Percentiles rank a stretch among this genome's conserved stretches.
Evolutionary conservation across 2,888 invertebrate species (phyloP).

Genomic region (Lamproptera curius): DNA sequence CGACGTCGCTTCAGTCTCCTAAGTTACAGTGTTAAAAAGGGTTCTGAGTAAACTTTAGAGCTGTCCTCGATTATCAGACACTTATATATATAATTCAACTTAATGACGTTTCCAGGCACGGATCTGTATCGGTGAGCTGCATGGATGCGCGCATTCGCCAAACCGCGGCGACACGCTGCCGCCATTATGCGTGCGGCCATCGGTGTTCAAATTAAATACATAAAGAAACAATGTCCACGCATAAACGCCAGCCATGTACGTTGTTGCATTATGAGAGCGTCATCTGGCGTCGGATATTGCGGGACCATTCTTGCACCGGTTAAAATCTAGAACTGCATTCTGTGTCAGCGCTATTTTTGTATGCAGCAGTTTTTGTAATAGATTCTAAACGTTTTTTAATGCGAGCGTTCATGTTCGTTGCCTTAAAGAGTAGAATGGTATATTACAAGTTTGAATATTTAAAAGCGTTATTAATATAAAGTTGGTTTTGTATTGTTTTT

Average conservation of each 20-base stretch:
- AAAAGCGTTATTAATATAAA: too few species aligned
- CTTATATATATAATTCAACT: too few species aligned
- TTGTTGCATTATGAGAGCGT: constrained; percentile 21
- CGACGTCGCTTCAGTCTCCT: too few species aligned
- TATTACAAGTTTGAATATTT: too few species aligned
- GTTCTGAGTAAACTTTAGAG: too few species aligned
- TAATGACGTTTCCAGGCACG: constrained; percentile 1
- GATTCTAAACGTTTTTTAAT: too few species aligned
- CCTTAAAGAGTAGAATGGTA: too few species aligned
- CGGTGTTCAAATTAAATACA: constrained; percentile 71
- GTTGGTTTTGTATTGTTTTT: too few species aligned
- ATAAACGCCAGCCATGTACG: constrained; percentile 27
- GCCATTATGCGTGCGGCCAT: constrained; percentile 63
- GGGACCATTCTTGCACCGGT: constrained; percentile 4
- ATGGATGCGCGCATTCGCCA: constrained; percentile 55
- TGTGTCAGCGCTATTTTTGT: neutral
- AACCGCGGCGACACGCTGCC: constrained; percentile 71
- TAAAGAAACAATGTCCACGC: constrained; percentile 64
- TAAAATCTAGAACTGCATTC: constrained; percentile 7
- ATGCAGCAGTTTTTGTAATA: too few species aligned
- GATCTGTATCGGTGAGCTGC: constrained; percentile 29
- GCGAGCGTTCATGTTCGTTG: too few species aligned
- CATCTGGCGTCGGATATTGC: constrained; percentile 23
- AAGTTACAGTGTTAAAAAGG: too few species aligned
- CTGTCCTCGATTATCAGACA: too few species aligned